Percentiles rank a stretch among this genome's conserved stretches.
These are phyloP conservation scores for Sitta europaea DNA, from an alignment of 2,113 vertebrate genomes.

Conservation along the genomic window DNA sequence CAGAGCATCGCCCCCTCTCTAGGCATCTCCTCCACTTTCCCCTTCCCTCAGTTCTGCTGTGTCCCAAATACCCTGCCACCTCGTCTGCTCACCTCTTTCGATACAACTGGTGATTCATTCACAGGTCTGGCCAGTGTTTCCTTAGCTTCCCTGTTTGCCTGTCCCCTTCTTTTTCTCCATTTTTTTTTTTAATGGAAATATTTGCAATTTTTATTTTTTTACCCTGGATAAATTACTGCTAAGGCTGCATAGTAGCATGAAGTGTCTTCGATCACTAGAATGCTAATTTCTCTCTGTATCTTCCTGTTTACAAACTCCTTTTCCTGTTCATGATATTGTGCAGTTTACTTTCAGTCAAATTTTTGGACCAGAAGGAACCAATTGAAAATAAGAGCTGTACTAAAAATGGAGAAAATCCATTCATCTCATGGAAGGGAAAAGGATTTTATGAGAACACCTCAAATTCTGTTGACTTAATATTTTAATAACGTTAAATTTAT, in stretches of 20 bases:
- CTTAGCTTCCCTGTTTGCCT: neutral
- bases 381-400: neutral
- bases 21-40: accelerated
- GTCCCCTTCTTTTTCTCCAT: neutral
- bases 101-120: accelerated
- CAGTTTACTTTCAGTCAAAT: neutral
- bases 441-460: neutral
- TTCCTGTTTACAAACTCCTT: neutral
- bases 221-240: neutral
- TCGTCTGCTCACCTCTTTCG: accelerated
- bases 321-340: neutral
- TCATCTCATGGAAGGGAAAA: neutral
- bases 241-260: neutral
- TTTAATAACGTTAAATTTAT: neutral
- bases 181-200: neutral
- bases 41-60: neutral
- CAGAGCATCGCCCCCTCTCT: neutral
- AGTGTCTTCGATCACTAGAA: neutral
- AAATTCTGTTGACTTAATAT: neutral
- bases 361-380: neutral
- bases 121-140: neutral
- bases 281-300: neutral
- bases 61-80: neutral
- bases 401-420: neutral
- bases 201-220: neutral